Evolutionary conservation across 30 jellyfish, hydroid and myxozoan species (phyloP).

Genomic region (Hydractinia echinata): DNA sequence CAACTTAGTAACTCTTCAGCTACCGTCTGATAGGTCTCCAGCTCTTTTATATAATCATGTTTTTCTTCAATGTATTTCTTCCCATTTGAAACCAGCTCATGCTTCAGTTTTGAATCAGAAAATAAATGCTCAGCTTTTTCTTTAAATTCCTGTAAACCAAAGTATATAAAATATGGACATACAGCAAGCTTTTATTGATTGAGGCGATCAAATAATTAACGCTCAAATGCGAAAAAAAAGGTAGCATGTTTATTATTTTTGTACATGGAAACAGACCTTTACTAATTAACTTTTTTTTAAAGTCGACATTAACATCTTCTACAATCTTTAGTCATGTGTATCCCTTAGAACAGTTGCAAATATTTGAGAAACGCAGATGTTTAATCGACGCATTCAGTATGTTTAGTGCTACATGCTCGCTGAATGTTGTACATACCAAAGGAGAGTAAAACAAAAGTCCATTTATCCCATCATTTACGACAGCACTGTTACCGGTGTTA

Average conservation of each 20-base stretch:
- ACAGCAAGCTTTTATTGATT: no score
- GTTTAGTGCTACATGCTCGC: not conserved
- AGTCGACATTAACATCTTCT: no score
- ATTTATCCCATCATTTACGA: conserved; percentile 38
- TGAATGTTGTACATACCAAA: conserved; percentile 20
- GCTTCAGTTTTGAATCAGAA: not conserved
- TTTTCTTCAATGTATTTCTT: not conserved
- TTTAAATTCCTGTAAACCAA: conserved; percentile 52
- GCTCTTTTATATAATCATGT: not conserved
- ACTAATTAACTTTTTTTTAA: no score
- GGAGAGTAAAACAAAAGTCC: conserved; percentile 60
- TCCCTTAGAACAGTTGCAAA: no score
- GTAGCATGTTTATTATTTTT: no score
- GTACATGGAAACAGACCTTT: no score
- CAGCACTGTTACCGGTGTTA: conserved; percentile 55
- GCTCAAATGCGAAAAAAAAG: no score
- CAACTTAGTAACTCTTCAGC: no score
- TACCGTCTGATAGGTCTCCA: not conserved
- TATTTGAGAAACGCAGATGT: no score
- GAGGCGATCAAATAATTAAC: no score
- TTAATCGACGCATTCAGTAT: not conserved
- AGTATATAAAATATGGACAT: no score
- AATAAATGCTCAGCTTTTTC: conserved; percentile 34
- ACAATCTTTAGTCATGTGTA: no score
- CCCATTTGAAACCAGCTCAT: conserved; percentile 32